Evolutionary conservation across 2,888 invertebrate genomes (phyloP).

Genomic region (Tenthredo scrophulariae): DNA sequence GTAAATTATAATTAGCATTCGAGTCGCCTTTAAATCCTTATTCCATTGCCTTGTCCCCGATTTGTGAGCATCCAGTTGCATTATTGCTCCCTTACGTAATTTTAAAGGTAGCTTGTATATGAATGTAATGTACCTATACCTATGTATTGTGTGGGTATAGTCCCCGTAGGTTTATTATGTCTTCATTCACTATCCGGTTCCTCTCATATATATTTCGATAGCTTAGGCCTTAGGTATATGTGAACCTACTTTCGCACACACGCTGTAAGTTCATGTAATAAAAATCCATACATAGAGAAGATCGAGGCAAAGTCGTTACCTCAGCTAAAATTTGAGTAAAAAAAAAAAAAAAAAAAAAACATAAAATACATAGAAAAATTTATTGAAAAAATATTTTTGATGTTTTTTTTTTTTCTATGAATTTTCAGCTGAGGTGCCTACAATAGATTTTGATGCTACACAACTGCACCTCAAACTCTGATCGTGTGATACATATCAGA

Average conservation of each 20-base stretch:
- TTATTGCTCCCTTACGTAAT: slow-evolving; percentile 41
- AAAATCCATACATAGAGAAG: neutral
- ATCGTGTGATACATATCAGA: neutral
- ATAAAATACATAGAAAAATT: no score
- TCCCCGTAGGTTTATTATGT: neutral
- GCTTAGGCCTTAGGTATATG: neutral
- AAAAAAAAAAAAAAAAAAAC: no score
- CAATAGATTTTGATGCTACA: neutral
- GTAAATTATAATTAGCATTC: slow-evolving; percentile 62
- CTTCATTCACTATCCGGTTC: slow-evolving; percentile 31
- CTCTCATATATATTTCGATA: neutral
- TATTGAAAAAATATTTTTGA: no score
- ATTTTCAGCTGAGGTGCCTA: no score
- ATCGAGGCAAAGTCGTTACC: no score
- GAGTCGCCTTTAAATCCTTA: slow-evolving; percentile 67
- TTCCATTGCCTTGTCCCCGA: slow-evolving; percentile 66
- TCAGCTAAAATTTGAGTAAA: no score
- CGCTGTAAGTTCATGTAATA: neutral
- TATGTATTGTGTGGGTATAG: neutral
- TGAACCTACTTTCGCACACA: neutral
- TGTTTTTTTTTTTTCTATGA: no score
- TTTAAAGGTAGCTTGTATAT: neutral
- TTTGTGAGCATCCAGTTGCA: slow-evolving; percentile 62
- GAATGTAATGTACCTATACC: neutral
- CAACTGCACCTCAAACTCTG: neutral